A percentile compares a stretch with the other conserved stretches of the same genome.
Evolutionary conservation across 2,113 vertebrate genomes (phyloP).

Genomic region (Brachypodius melanocephalos): DNA sequence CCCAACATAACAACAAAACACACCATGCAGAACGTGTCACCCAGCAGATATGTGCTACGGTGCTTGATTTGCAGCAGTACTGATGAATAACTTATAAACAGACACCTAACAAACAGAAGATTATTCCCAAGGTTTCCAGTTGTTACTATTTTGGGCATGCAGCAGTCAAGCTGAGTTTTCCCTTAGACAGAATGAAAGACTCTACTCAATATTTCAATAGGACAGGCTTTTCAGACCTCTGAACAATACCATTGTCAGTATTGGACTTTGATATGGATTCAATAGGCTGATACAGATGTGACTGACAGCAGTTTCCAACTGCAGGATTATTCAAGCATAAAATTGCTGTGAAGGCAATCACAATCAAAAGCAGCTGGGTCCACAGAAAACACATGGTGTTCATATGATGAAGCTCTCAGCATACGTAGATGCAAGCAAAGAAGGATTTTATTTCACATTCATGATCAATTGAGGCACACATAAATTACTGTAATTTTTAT

Average conservation of each 20-base stretch:
- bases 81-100: neutral
- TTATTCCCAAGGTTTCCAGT: neutral
- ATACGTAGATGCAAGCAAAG: neutral
- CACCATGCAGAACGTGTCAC: neutral
- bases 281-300: neutral
- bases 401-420: neutral
- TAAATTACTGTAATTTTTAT: slow-evolving; percentile 47
- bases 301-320: slow-evolving; percentile 29
- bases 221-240: neutral
- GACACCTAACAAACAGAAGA: neutral
- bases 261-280: neutral
- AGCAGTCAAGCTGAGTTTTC: neutral
- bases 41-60: fast-evolving
- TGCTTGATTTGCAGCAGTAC: neutral
- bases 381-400: slow-evolving; percentile 21
- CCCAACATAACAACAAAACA: neutral
- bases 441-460: slow-evolving; percentile 25
- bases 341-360: slow-evolving; percentile 35
- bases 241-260: neutral
- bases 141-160: neutral
- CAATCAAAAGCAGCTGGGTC: slow-evolving; percentile 32
- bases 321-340: slow-evolving; percentile 12
- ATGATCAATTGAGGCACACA: neutral
- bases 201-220: neutral
- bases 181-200: neutral